Evolutionary conservation across 2,113 vertebrate genomes (phyloP).

Genomic region (Pelecanoides urinatrix): DNA sequence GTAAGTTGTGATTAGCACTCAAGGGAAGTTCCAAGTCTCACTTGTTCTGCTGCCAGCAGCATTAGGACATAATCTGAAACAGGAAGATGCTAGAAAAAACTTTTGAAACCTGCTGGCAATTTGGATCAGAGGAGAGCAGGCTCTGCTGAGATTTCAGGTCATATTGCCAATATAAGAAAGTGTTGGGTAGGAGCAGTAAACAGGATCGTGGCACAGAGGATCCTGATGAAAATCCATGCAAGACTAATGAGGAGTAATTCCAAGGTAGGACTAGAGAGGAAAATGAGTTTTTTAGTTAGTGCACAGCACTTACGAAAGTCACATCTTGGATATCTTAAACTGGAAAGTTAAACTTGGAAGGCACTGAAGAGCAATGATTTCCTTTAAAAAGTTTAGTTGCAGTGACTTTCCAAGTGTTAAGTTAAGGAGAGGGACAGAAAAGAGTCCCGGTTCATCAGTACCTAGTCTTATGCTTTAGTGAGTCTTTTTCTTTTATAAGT

Average conservation of each 20-base stretch:
- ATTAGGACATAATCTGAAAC: conserved; percentile 9
- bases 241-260: background rate
- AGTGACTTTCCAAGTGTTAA: background rate
- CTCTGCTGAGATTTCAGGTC: conserved; percentile 13
- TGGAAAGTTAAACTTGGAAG: background rate
- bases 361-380: background rate
- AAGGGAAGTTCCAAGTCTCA: conserved; percentile 50
- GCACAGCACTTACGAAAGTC: background rate
- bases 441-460: background rate
- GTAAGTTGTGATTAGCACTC: conserved; percentile 45
- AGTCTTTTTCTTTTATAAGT: background rate
- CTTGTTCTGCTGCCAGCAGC: conserved; percentile 50
- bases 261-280: background rate
- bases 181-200: background rate
- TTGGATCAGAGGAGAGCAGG: conserved; percentile 25
- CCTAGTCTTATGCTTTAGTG: background rate
- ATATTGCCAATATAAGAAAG: background rate
- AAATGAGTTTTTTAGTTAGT: background rate
- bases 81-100: conserved; percentile 10
- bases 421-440: background rate
- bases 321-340: background rate
- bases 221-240: background rate
- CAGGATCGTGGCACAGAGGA: background rate
- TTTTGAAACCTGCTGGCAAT: conserved; percentile 33
- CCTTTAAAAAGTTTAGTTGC: background rate